Conservation (phyloP, 1,140 invertebrate species). For the Lepidurus couesii region DNA sequence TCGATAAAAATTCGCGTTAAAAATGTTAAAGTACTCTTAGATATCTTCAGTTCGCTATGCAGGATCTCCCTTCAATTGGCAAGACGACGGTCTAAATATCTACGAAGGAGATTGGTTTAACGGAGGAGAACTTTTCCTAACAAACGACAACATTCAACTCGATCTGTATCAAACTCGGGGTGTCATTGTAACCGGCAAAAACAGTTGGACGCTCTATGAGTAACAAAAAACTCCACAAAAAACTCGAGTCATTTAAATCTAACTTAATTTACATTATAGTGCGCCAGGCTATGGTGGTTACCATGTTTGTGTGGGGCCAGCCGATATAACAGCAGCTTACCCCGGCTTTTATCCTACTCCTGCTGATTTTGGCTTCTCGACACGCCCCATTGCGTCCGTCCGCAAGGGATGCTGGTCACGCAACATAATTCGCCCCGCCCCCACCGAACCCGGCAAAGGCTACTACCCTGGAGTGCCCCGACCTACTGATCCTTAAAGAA, state of each 20-base stretch:
- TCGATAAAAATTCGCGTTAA: background rate
- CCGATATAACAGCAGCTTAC: conserved; percentile 27
- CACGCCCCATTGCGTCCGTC: conserved; percentile 20
- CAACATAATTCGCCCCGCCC: background rate
- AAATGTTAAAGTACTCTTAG: conserved; percentile 8
- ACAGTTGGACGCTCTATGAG: conserved; percentile 31
- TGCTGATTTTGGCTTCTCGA: conserved; percentile 30
- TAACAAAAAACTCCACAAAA: background rate
- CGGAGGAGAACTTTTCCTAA: conserved; percentile 23
- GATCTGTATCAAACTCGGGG: background rate
- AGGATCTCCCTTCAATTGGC: conserved; percentile 31
- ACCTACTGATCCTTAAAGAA: background rate
- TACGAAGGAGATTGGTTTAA: conserved; percentile 34
- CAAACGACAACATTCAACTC: conserved; percentile 22
- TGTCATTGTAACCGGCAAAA: conserved; percentile 29
- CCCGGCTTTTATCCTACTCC: conserved; percentile 27
- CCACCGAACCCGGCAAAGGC: background rate
- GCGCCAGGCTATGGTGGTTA: conserved; percentile 27
- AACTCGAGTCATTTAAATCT: background rate
- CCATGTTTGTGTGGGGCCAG: conserved; percentile 30
- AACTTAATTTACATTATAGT: background rate
- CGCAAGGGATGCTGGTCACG: conserved; percentile 29
- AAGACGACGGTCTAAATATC: conserved; percentile 30
- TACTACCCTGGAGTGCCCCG: conserved; percentile 10
- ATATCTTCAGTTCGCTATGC: conserved; percentile 32